These are phyloP conservation scores for Tetramorium alpestre DNA, from an alignment of 1,140 invertebrate species.

Conservation along the genomic window DNA sequence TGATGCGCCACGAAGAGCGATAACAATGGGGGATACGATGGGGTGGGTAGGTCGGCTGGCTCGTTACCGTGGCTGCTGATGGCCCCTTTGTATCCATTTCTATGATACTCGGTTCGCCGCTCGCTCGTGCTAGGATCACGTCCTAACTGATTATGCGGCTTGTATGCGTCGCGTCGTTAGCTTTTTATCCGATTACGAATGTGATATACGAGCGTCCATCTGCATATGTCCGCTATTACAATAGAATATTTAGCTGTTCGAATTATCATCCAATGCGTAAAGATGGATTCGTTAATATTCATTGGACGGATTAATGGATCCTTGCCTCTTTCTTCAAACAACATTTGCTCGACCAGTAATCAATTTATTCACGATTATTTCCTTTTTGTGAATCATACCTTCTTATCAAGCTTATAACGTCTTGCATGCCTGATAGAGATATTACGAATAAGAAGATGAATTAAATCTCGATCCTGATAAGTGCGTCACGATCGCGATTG, in stretches of 20 bases:
- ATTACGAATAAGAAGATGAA: slow-evolving; percentile 29
- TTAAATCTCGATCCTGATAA: slow-evolving; percentile 58
- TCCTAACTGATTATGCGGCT: slow-evolving; percentile 59
- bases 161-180: slow-evolving; percentile 58
- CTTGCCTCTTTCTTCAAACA: neutral
- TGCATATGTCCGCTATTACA: slow-evolving; percentile 30
- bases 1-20: slow-evolving; percentile 58
- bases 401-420: neutral
- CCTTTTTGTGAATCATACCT: neutral
- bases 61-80: slow-evolving; percentile 54
- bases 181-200: slow-evolving; percentile 62
- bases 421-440: slow-evolving; percentile 27
- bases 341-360: neutral
- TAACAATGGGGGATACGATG: slow-evolving; percentile 46
- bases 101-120: slow-evolving; percentile 42
- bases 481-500: slow-evolving; percentile 66
- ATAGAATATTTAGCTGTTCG: neutral
- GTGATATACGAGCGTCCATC: slow-evolving; percentile 43
- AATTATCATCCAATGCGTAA: neutral
- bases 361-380: slow-evolving; percentile 19
- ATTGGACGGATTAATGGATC: neutral
- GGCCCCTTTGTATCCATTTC: slow-evolving; percentile 60
- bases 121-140: slow-evolving; percentile 53
- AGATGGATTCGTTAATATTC: slow-evolving; percentile 6
- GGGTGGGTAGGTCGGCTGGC: slow-evolving; percentile 1